Evolutionary conservation across 2,888 invertebrate species (phyloP).

Genomic region (Pollenia labialis): DNA sequence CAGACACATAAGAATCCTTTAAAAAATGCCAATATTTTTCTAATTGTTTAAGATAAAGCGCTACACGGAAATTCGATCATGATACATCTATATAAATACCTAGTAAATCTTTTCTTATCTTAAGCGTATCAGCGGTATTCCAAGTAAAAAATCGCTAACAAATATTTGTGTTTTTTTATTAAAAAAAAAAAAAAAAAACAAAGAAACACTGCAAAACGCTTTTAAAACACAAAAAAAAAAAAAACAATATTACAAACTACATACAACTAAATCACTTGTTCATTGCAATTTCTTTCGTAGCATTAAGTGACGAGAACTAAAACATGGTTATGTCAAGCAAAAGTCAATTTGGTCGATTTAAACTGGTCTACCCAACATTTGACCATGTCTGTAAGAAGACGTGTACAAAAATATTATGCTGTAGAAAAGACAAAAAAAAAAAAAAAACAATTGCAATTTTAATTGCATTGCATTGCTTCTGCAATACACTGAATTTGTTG

Average conservation of each 20-base stretch:
- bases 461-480: constrained; percentile 69
- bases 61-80: constrained; percentile 2
- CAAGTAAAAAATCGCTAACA: background rate
- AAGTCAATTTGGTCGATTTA: constrained; percentile 66
- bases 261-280: constrained; percentile 55
- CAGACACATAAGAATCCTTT: background rate
- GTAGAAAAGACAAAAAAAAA: constrained; percentile 55
- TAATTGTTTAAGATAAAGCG: constrained; percentile 17
- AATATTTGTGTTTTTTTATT: constrained; percentile 39
- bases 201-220: constrained; percentile 17
- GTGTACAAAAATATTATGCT: constrained; percentile 62
- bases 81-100: background rate
- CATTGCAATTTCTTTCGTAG: constrained; percentile 61
- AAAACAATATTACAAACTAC: constrained; percentile 32
- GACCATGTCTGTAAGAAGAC: constrained; percentile 68
- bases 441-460: constrained; percentile 66
- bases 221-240: background rate
- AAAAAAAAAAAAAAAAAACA: constrained; percentile 39
- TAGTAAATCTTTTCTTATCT: constrained; percentile 18
- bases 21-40: background rate
- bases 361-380: constrained; percentile 70
- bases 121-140: background rate
- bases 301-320: constrained; percentile 64
- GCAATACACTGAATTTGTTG: constrained; percentile 67
- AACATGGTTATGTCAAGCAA: constrained; percentile 69